A percentile compares a stretch with the other conserved stretches of the same genome.
Evolutionary conservation across 1,140 invertebrate species (phyloP).

Genomic region (Caerostris darwini): DNA sequence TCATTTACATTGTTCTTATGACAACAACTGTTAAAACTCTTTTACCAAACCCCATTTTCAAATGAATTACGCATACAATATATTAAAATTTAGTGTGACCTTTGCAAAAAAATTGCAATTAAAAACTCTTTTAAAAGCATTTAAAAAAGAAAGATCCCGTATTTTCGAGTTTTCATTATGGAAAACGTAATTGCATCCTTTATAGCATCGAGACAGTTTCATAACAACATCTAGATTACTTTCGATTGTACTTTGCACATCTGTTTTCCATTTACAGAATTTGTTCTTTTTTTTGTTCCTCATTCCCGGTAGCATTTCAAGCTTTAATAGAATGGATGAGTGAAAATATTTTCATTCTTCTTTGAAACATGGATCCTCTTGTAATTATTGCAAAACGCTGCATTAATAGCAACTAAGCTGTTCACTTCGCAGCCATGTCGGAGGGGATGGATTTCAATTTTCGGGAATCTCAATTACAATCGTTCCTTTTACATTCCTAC

Average conservation of each 20-base stretch:
- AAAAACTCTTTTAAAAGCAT: background rate
- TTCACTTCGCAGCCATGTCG: background rate
- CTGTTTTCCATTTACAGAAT: background rate
- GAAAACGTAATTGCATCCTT: background rate
- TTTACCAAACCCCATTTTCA: too few species aligned
- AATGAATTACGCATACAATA: too few species aligned
- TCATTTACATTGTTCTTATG: too few species aligned
- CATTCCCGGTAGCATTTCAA: too few species aligned
- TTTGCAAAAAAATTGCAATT: background rate
- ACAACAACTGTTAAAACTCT: too few species aligned
- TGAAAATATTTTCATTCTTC: background rate
- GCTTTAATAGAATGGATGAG: background rate
- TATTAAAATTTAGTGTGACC: too few species aligned
- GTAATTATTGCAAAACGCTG: background rate
- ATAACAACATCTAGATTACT: constrained; percentile 2
- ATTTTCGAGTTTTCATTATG: background rate
- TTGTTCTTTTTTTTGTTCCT: too few species aligned
- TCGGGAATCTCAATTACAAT: background rate
- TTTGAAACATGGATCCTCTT: too few species aligned
- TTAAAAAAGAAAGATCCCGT: background rate
- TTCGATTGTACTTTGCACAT: constrained; percentile 1
- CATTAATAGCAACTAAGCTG: background rate
- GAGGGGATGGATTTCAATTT: background rate
- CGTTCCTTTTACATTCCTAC: background rate
- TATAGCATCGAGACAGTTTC: background rate